A percentile compares a stretch with the other conserved stretches of the same genome.
These are phyloP conservation scores for Agrochola lychnidis DNA, from an alignment of 2,888 invertebrate species.

Conservation along the genomic window DNA sequence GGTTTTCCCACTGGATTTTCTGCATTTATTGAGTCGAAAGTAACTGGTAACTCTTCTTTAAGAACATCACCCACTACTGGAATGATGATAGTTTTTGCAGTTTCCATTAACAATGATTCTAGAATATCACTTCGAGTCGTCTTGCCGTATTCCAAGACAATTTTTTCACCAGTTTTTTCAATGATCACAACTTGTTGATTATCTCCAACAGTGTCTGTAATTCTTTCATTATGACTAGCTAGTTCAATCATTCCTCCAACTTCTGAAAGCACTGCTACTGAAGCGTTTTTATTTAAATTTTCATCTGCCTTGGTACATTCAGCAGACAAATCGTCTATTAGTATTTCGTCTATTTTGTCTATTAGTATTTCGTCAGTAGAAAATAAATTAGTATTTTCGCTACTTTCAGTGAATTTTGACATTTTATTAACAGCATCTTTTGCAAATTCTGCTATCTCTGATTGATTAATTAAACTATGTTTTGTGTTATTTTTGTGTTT, in stretches of 20 bases:
- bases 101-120: constrained; percentile 33
- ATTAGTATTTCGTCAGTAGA: not conserved
- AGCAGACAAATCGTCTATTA: too few relatives aligned
- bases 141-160: not conserved
- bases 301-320: not conserved
- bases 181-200: not conserved
- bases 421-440: not conserved
- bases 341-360: not conserved
- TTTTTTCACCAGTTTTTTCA: not conserved
- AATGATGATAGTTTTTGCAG: constrained; percentile 42
- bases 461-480: not conserved
- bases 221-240: not conserved
- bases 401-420: not conserved
- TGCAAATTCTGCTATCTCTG: not conserved
- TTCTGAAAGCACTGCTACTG: not conserved
- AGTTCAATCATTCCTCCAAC: not conserved
- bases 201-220: not conserved
- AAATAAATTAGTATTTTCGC: not conserved
- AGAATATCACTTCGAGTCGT: constrained; percentile 17
- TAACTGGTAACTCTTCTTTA: constrained; percentile 1
- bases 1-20: not conserved
- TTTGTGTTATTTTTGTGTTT: not conserved
- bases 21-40: not conserved
- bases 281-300: not conserved
- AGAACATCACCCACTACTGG: constrained; percentile 31